Base-by-base conservation (phyloP, 2,888 invertebrate species). In the Hypolimnas misippus region DNA sequence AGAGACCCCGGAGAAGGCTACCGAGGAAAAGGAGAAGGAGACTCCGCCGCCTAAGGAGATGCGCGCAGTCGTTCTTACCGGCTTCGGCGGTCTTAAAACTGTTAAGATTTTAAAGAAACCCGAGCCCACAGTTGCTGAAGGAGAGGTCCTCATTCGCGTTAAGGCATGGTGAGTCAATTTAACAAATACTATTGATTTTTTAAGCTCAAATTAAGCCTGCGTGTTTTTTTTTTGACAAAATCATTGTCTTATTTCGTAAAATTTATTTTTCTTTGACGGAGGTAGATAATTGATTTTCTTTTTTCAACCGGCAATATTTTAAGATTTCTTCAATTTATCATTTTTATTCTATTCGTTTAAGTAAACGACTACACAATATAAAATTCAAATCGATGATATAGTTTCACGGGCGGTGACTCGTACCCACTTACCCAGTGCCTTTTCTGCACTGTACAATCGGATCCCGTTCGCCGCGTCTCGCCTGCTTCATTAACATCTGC, bases 61-160 rank as follows among this genome's bases (percentile, higher is more conserved):
- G 96, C 94, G 96, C 80, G 96, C 96, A 61, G 95, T 97, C 74
- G 95, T 97, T 69, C 94, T 97, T 73, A 96, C 95, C 71, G 96
- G 96, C 76, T 97, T 97, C 87, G 97, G 97, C 42, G 97, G 97
- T 46, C 93, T 97, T 67, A 97, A 97, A 86, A 95, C 96, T 81
- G 95, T 97, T 74, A 97, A 97, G 91, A 95, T 96, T 71, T 93
- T 95, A 77, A 96, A 95, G 86, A 96, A 96, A 81, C 95, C 96
- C 25, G 96, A 96, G 82, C 96, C 96, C 42, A 88, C 94, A 72
- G 82, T 93, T 60, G 93, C 89, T 73, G 95, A 95, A 81, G 95
- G 95, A 74, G 95, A 97, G 86, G 95, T 97, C 68, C 93, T 97
- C 65, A 96, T 97, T 78, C 93, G 96, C 72, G 96, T 97, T 61